Base-by-base conservation (phyloP, 1,140 invertebrate genomes). In the Eubasilissa regina region DNA sequence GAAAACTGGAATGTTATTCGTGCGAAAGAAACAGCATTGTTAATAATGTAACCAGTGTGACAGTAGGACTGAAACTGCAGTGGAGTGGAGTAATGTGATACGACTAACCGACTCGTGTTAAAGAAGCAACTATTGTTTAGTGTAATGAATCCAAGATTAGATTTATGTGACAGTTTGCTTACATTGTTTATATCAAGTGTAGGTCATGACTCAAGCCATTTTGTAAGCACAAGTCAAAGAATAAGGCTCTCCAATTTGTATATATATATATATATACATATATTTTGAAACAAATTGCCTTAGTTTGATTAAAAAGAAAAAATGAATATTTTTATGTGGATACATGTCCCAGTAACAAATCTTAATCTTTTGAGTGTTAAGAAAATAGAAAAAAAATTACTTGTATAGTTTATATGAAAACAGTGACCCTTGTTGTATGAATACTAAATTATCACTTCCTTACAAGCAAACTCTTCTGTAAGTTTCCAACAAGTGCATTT, bases 401-500 rank as follows among this genome's bases (percentile, higher is more conserved):
- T 64, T n/a, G 73, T 73, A 78, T 78, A 78, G 64, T 78, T 72
- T 78, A 78, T 60, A 80, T 68, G 77, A 78, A 82, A 66, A 72
- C 77, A 75, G 77, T 80, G 81, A 83, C 79, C 81, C 81, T 82
- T 80, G 79, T 80, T 77, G 79, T 80, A 78, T 72, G 79, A 83
- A 73, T 80, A 77, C 58, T 79, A 80, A 80, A 73, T 72, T 51
- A 79, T 79, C 75, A 80, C 73, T 83, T 79, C 79, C 79, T 83
- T 83, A 81, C 87, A 87, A 89, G 88, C 87, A 86, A 89, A 89
- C 92, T 94, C 93, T 94, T 94, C 93, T 94, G 93, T 93, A 93
- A 93, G 93, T 94, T 94, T 94, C 93, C 92, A 91, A 92, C 91
- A 93, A 94, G 93, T 94, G 93, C 93, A 94, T 94, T 94, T 94